Base-by-base conservation (phyloP, 2,113 vertebrate genomes). In the Corythornis vintsioides region DNA sequence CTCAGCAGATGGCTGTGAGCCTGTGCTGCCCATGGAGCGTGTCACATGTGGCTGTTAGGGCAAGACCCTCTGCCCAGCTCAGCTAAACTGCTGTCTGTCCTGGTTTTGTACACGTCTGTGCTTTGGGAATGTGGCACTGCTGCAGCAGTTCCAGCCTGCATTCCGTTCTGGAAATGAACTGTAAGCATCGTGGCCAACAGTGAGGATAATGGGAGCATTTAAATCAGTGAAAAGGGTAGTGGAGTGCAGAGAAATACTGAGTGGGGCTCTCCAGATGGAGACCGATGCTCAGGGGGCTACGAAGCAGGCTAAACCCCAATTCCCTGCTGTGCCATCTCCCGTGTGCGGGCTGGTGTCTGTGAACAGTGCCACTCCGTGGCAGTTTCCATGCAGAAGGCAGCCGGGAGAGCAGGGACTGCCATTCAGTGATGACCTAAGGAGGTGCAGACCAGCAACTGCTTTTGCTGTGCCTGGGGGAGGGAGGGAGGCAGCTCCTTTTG, bases 1-100 rank as follows among this genome's bases (percentile, higher is more conserved):
- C 5, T 59, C 80, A 52, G 71, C 93, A 93, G 86, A 94, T 90
- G 93, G 91, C 70, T 81, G 73, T 4, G 35, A 79, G 55, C 4
- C 8, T 82, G 67, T 92, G 86, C 74, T 1, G 31, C 86, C 84
- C 93, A 78, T 86, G 60, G 25, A 94, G 60, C 63, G 11, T 67
- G 73, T 89, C 76, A 89, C 90, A 65, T 80, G 55, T 61, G 89
- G 61, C 78, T 94, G 65, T 81, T 71, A 94, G 95, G 89, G 93
- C 86, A 73, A 67, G 92, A 90, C 93, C 88, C 86, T 89, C 89
- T 89, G 71, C 78, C 69, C 57, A 25, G 87, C 81, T 96, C 84
- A 87, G 88, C 81, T 94, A 75, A 74, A 84, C 77, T 75, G 72
- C 85, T 45, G 85, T 90, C 87, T 74, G 11, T 83, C 80, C 72